phyloP scores from a whole-genome alignment of 2,888 invertebrate genomes.

The Calliopum simillimum region DNA sequence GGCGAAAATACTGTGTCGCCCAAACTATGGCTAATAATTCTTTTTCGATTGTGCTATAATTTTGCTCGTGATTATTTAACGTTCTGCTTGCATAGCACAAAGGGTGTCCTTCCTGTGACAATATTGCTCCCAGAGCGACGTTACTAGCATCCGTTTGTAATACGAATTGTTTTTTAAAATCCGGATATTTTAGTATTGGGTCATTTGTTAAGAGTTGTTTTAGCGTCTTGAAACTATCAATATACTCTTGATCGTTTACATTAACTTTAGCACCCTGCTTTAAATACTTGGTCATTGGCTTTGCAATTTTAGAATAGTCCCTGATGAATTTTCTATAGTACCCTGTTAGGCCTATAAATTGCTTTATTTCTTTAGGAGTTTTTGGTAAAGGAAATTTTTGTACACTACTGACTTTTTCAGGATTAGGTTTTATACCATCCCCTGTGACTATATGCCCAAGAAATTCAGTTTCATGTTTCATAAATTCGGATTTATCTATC shows the following conservation, averaged over 20 bases:
- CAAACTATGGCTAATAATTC: conserved; percentile 56
- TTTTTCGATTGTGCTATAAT: conserved; percentile 56
- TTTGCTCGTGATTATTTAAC: conserved; percentile 45
- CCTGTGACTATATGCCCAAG: conserved; percentile 9
- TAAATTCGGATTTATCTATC: conserved; percentile 34
- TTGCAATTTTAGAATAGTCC: conserved; percentile 34
- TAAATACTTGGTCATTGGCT: conserved; percentile 37
- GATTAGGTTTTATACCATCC: conserved; percentile 10
- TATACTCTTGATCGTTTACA: conserved; percentile 35
- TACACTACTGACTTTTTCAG: conserved; percentile 38
- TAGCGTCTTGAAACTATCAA: conserved; percentile 25
- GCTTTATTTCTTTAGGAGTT: conserved; percentile 39
- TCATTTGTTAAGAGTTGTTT: conserved; percentile 27
- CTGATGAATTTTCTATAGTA: conserved; percentile 40
- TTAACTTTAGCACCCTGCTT: conserved; percentile 32
- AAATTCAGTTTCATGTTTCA: conserved; percentile 10
- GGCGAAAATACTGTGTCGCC: conserved; percentile 58
- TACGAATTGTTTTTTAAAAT: conserved; percentile 2
- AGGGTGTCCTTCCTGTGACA: conserved; percentile 49
- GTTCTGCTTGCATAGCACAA: conserved; percentile 53
- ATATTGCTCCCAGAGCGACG: conserved; percentile 6
- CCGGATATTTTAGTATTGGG: conserved; percentile 16
- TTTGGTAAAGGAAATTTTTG: conserved; percentile 22
- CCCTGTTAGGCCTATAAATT: conserved; percentile 38
- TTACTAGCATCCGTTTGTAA: not conserved